phyloP scores from a whole-genome alignment of 2,888 invertebrate genomes.

The Gastrophysa polygoni region DNA sequence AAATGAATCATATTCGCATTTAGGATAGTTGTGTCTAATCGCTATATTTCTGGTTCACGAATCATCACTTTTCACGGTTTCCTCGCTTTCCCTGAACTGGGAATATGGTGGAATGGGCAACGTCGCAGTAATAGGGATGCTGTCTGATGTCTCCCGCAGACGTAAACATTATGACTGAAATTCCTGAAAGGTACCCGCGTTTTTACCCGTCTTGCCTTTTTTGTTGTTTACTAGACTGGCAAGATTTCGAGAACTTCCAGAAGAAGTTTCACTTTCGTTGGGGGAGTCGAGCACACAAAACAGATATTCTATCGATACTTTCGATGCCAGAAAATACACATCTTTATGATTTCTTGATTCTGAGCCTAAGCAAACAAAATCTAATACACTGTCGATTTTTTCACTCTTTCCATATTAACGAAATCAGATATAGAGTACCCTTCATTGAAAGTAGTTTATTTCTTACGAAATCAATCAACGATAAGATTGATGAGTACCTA shows the following conservation, averaged over 20 bases:
- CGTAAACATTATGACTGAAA: slow-evolving; percentile 31
- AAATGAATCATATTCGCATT: no score
- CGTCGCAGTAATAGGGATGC: slow-evolving; percentile 16
- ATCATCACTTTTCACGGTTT: no score
- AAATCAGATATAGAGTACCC: no score
- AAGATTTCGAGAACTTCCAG: not conserved
- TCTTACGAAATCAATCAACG: no score
- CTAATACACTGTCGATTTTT: no score
- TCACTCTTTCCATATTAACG: no score
- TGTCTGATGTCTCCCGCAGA: slow-evolving; percentile 31
- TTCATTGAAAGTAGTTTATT: no score
- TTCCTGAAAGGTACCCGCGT: slow-evolving; percentile 23
- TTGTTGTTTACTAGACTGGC: slow-evolving; percentile 19
- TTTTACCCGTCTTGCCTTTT: slow-evolving; percentile 12
- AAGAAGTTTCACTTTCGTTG: not conserved
- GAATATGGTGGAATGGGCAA: not conserved
- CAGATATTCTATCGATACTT: not conserved
- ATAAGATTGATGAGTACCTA: no score
- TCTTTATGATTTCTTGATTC: no score
- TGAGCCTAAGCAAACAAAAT: no score
- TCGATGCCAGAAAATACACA: not conserved
- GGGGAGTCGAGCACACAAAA: not conserved
- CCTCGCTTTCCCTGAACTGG: not conserved
- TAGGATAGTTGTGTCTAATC: no score
- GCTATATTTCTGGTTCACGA: no score